Evolutionary conservation across 2,113 vertebrate genomes (phyloP).

Genomic region (Pavo muticus): DNA sequence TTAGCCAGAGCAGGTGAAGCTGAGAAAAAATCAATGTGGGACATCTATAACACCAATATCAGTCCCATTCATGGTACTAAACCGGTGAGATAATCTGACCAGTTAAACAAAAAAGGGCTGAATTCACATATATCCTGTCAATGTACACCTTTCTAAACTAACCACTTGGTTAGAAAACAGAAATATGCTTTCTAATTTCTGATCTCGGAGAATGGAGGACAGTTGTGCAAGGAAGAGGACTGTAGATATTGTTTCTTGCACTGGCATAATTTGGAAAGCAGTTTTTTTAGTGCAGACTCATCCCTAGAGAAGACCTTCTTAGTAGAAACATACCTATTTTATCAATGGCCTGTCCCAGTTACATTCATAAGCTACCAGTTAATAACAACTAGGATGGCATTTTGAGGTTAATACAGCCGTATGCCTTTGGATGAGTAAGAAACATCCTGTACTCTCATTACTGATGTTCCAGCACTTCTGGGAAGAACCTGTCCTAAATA

Average conservation of each 20-base stretch:
- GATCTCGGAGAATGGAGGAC: not conserved
- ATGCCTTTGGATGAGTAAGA: not conserved
- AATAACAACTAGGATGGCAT: not conserved
- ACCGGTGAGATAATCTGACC: not conserved
- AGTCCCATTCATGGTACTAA: fast-evolving
- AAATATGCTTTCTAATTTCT: not conserved
- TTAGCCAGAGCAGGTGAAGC: not conserved
- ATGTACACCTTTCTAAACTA: not conserved
- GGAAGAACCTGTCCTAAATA: not conserved
- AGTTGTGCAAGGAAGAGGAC: not conserved
- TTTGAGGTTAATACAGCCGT: not conserved
- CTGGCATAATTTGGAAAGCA: not conserved
- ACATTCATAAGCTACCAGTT: not conserved
- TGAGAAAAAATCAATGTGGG: not conserved
- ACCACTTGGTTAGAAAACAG: not conserved
- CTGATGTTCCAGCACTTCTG: not conserved
- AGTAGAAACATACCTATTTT: not conserved
- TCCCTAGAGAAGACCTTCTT: not conserved
- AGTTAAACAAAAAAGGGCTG: not conserved
- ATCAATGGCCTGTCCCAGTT: not conserved
- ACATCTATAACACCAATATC: not conserved
- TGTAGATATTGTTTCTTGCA: not conserved
- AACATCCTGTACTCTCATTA: fast-evolving
- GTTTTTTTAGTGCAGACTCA: not conserved
- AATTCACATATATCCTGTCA: not conserved